Base-by-base conservation (phyloP, 2,888 invertebrate species). In the Cosmorhoe ocellata region DNA sequence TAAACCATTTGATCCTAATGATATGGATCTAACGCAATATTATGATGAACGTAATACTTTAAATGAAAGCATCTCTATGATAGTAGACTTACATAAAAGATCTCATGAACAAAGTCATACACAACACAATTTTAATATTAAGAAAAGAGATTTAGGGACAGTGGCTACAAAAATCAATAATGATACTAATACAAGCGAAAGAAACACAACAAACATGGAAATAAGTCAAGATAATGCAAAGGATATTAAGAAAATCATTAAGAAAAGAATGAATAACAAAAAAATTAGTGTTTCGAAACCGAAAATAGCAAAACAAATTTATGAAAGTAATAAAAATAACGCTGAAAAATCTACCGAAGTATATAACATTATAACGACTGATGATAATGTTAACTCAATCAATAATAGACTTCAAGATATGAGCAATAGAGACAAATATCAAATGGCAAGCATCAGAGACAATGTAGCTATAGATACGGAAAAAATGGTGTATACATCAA, bases 401-500 rank as follows among this genome's bases (percentile, higher is more conserved):
- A 41, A 41, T 11, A 33, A 27, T 22, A 36, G 8, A 24, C 24
- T 31, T 24, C 3, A 41, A 30, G 13, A 6, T n/a, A 10, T 2
- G 0, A 24, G n/a, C 24, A 4, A 9, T 41, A 31, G 11, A 4
- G 40, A 11, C 9, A 8, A 24, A 24, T n/a, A 8, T 26, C 27
- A 10, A 3, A 12, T n/a, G 32, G 12, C 14, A 13, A 33, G 5
- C 2, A 5, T 5, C 5, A 12, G n/a, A n/a, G n/a, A 26, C 9
- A 9, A 11, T 1, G 7, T 3, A 13, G 14, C 18, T 18, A 18
- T 53, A 3, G 71, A 75, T 46, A 59, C 71, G 5, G 70, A 76
- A 58, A 56, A 61, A 49, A 69, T n/a, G n/a, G n/a, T n/a, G n/a
- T n/a, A n/a, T n/a, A 18, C 3, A 14, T 27, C 30, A 30, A 34